Base-by-base conservation (phyloP, 2,888 invertebrate species). In the Andrena trimmerana region DNA sequence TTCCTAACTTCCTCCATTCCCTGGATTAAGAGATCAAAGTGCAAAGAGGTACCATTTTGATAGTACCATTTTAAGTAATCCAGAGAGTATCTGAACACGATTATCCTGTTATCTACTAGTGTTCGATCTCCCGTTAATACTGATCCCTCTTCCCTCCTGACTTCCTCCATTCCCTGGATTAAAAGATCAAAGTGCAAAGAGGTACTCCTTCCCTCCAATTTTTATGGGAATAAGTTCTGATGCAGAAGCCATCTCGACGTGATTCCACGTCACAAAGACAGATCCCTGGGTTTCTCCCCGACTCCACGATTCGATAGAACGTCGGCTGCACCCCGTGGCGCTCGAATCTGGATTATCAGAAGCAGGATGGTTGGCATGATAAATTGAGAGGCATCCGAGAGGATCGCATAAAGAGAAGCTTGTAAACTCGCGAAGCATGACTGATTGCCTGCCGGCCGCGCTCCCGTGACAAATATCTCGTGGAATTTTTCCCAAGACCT, bases 391-490 rank as follows among this genome's bases (percentile, higher is more conserved):
- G 0, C 31, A 8, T 57, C 57, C 20, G 42, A 24, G 33, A 54
- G 36, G 27, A 20, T 33, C 20, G 16, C 52, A 20, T 4, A 50
- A 16, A 10, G 8, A 63, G 24, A 27, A 68, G 52, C 29, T 50
- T 48, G 59, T 29, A 74, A 77, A 78, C 62, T 54, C 62, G 33
- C n/a, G 27, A n/a, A 69, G 48, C 67, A 75, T 69, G 20, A 65
- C 66, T 31, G 75, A 81, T 81, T 54, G 78, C 63, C 36, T 20
- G 48, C 29, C 36, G 72, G 52, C 42, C 73, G 59, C 69, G 66
- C 54, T 71, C 42, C 36, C 62, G 65, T 66, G 59, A 78, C 63
- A 73, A 77, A 84, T 78, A 63, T 52, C 60, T 0, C 60, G 59
- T 50, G 36, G 62, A 65, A 74, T 78, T 75, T 52, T 13, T 5